Evolutionary conservation across 2,797 vertebrate genomes (phyloP).

Genomic region (Tamandua tetradactyla): DNA sequence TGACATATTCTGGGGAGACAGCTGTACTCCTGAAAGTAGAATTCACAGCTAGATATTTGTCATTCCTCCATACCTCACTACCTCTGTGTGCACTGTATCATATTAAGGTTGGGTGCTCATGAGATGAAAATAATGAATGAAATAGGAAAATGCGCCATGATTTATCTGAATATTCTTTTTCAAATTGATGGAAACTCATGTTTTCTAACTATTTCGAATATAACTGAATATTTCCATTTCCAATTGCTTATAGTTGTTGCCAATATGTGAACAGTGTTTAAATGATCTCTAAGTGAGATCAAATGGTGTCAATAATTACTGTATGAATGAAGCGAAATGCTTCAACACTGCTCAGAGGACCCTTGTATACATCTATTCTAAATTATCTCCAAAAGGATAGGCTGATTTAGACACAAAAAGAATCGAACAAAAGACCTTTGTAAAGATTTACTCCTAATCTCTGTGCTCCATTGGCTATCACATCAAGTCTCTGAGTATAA

Average conservation of each 20-base stretch:
- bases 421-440: background rate
- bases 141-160: background rate
- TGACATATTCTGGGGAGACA: background rate
- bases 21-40: background rate
- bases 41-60: background rate
- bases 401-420: background rate
- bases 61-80: background rate
- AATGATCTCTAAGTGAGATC: conserved; percentile 29
- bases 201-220: conserved; percentile 4
- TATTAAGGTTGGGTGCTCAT: background rate
- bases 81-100: background rate
- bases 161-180: background rate
- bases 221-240: background rate
- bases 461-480: background rate
- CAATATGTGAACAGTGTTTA: conserved; percentile 19
- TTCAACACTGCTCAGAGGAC: background rate
- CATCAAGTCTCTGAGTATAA: background rate
- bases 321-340: background rate
- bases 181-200: background rate
- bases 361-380: background rate
- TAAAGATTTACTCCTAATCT: conserved; percentile 50
- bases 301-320: background rate
- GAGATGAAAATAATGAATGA: background rate
- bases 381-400: background rate
- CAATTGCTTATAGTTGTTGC: background rate